Conservation (phyloP, 1,140 invertebrate genomes). For the Gonioctena quinquepunctata region DNA sequence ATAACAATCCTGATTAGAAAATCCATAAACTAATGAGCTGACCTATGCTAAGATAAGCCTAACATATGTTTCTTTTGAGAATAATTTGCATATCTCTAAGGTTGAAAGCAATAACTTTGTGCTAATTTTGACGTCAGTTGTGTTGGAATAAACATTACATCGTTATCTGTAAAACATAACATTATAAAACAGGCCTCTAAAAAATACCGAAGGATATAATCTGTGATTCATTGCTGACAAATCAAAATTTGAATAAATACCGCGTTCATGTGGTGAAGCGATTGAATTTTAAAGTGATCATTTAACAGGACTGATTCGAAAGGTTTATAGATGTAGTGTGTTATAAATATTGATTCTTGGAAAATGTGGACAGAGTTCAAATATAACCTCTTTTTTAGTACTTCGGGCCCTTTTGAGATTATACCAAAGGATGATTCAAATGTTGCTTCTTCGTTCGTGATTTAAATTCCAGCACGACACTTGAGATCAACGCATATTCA, state of each 20-base stretch:
- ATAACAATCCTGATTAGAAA: too few relatives aligned
- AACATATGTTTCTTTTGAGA: neutral
- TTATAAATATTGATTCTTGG: neutral
- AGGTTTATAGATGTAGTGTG: neutral
- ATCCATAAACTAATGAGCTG: neutral
- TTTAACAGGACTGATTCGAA: neutral
- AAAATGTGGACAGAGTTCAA: neutral
- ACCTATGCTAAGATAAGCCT: neutral
- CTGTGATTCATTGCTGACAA: neutral
- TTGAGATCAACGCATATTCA: too few relatives aligned
- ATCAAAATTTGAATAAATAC: neutral
- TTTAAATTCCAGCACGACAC: too few relatives aligned
- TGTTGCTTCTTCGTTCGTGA: too few relatives aligned
- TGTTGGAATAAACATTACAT: neutral
- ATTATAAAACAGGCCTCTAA: neutral
- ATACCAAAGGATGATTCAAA: too few relatives aligned
- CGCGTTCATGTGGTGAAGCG: neutral
- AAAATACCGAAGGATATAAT: neutral
- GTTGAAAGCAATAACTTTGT: neutral
- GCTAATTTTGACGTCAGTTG: neutral
- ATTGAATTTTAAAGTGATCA: neutral
- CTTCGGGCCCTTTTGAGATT: too few relatives aligned
- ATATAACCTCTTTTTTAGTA: neutral
- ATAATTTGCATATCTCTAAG: neutral
- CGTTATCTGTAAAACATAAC: neutral